Evolutionary conservation across 1,140 invertebrate species (phyloP).

Genomic region (Mylabris phalerata): DNA sequence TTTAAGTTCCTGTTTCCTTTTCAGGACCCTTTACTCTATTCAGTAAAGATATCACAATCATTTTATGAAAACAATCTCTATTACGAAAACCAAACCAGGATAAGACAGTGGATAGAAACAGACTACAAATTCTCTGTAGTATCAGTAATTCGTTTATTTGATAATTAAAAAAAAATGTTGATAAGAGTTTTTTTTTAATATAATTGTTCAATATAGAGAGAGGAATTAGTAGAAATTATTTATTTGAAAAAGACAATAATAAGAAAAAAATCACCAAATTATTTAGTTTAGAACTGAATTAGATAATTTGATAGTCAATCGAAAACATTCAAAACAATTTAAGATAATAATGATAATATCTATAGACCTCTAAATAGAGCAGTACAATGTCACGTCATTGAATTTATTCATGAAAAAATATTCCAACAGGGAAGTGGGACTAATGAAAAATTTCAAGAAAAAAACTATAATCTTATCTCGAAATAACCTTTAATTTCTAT

Average conservation of each 20-base stretch:
- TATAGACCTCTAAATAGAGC: slow-evolving; percentile 7
- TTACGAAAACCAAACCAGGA: slow-evolving; percentile 4
- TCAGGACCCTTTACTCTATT: slow-evolving; percentile 4
- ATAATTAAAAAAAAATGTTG: no score
- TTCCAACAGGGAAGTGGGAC: background rate
- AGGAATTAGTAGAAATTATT: no score
- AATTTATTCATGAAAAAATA: slow-evolving; percentile 6
- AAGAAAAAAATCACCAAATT: background rate
- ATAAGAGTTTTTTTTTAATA: no score
- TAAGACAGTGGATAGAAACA: slow-evolving; percentile 6
- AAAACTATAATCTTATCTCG: no score
- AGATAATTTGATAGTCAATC: slow-evolving; percentile 8
- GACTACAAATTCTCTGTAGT: no score
- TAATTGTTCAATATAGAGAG: no score
- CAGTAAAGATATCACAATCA: slow-evolving; percentile 11
- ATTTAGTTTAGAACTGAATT: slow-evolving; percentile 6
- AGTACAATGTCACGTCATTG: slow-evolving; percentile 13
- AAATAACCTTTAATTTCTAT: no score
- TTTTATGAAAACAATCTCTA: slow-evolving; percentile 5
- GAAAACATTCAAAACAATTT: slow-evolving; percentile 16
- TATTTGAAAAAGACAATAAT: no score
- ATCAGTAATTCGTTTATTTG: no score
- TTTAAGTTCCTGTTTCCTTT: slow-evolving; percentile 12
- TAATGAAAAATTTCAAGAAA: background rate
- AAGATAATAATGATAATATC: slow-evolving; percentile 12